Evolutionary conservation across 2,888 invertebrate genomes (phyloP).

Genomic region (Aradus depressus): DNA sequence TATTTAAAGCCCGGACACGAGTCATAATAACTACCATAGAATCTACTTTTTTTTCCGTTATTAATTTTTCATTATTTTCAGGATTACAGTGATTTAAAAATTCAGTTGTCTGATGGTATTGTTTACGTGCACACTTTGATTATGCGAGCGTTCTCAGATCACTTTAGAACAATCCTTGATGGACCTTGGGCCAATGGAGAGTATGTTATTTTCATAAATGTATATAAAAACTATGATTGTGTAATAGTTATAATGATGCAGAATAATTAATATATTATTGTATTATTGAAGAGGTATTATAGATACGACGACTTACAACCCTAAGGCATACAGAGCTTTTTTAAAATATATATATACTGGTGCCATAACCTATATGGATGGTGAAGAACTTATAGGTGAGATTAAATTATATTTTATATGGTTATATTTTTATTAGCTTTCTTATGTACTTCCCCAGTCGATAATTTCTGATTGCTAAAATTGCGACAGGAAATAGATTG

Average conservation of each 20-base stretch:
- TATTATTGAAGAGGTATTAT: slow-evolving; percentile 4
- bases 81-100: slow-evolving; percentile 21
- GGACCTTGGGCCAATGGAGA: slow-evolving; percentile 21
- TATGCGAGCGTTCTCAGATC: slow-evolving; percentile 20
- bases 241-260: background rate
- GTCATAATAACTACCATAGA: no score
- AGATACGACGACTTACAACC: slow-evolving; percentile 20
- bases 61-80: background rate
- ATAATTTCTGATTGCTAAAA: no score
- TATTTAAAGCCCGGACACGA: no score
- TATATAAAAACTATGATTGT: background rate
- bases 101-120: slow-evolving; percentile 18
- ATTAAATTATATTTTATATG: no score
- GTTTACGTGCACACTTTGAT: slow-evolving; percentile 22
- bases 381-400: slow-evolving; percentile 20
- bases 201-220: background rate
- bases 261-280: background rate
- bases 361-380: slow-evolving; percentile 14
- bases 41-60: background rate
- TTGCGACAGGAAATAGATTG: no score
- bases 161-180: slow-evolving; percentile 21
- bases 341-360: slow-evolving; percentile 24
- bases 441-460: no score
- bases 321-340: slow-evolving; percentile 21
- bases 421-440: no score